Percentiles rank a stretch among this genome's conserved stretches.
These are phyloP conservation scores for Oedothorax gibbosus DNA, from an alignment of 1,140 invertebrate genomes.

Conservation along the genomic window DNA sequence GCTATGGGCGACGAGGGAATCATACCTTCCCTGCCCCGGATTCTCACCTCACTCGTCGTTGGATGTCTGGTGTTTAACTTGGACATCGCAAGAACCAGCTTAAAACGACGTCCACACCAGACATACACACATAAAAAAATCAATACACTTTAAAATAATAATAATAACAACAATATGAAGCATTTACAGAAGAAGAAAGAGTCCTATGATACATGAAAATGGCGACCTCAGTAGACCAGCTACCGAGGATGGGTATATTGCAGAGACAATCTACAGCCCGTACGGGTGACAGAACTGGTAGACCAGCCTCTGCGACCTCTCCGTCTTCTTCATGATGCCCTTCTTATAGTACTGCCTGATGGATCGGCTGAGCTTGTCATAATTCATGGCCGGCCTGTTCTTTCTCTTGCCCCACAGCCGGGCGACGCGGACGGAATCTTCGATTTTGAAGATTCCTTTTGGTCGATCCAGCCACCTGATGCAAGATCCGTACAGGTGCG, in stretches of 20 bases:
- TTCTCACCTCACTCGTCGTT: constrained; percentile 8
- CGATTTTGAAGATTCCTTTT: constrained; percentile 98
- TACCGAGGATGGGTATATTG: background rate
- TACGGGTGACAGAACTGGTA: constrained; percentile 99
- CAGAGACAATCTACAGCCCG: constrained; percentile 75
- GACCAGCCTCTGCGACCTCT: constrained; percentile 95
- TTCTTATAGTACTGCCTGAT: constrained; percentile 99
- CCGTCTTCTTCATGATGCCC: constrained; percentile 99
- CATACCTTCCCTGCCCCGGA: constrained; percentile 53
- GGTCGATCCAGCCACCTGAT: constrained; percentile 96
- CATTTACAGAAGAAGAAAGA: constrained; percentile 39
- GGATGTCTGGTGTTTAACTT: background rate
- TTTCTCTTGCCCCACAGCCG: constrained; percentile 96
- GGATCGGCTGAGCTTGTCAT: constrained; percentile 97
- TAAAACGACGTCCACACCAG: no score
- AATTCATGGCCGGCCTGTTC: constrained; percentile 99
- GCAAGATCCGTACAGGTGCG: constrained; percentile 87
- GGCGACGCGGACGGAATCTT: constrained; percentile 96
- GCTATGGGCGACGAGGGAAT: constrained; percentile 51
- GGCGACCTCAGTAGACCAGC: constrained; percentile 37
- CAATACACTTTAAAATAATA: constrained; percentile 50
- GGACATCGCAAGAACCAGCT: constrained; percentile 34
- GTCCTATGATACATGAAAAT: constrained; percentile 39
- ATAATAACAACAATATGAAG: constrained; percentile 45
- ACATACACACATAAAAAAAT: background rate